phyloP scores from a whole-genome alignment of 2,888 invertebrate genomes.

The Crocallis elinguaria region DNA sequence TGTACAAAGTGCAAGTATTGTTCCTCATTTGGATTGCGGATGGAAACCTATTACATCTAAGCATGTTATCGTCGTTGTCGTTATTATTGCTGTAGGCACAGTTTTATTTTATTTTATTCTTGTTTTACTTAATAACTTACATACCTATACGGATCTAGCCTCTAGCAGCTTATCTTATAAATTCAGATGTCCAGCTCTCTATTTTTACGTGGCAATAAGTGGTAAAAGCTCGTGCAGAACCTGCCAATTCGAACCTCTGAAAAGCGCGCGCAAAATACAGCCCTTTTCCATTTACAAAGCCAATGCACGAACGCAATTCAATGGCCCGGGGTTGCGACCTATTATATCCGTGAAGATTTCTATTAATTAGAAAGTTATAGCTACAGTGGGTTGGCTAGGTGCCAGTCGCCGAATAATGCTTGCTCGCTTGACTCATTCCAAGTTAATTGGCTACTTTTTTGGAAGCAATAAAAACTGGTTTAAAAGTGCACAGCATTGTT shows the following conservation, averaged over 20 bases:
- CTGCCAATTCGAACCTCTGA: not conserved
- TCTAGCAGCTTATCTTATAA: no score
- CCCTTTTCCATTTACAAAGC: slow-evolving; percentile 7
- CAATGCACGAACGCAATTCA: slow-evolving; percentile 5
- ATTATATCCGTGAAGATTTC: slow-evolving; percentile 34
- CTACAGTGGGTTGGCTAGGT: slow-evolving; percentile 52
- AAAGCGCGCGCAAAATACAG: not conserved
- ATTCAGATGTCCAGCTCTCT: no score
- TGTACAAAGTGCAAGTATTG: no score
- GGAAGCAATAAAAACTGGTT: slow-evolving; percentile 64
- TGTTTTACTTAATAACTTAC: no score
- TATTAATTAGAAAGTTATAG: slow-evolving; percentile 51
- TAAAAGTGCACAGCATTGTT: slow-evolving; percentile 54
- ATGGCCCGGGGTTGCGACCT: slow-evolving; percentile 1
- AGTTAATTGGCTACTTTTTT: slow-evolving; percentile 70
- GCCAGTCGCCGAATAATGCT: slow-evolving; percentile 67
- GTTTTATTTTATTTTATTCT: no score
- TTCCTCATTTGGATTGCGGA: no score
- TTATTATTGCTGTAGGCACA: no score
- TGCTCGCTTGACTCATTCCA: slow-evolving; percentile 61
- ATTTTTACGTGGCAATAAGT: not conserved
- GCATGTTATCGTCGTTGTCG: no score
- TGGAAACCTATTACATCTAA: no score
- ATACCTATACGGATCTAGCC: no score
- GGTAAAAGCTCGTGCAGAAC: not conserved